Conservation (phyloP, 2,797 vertebrate species). For the Falco biarmicus region DNA sequence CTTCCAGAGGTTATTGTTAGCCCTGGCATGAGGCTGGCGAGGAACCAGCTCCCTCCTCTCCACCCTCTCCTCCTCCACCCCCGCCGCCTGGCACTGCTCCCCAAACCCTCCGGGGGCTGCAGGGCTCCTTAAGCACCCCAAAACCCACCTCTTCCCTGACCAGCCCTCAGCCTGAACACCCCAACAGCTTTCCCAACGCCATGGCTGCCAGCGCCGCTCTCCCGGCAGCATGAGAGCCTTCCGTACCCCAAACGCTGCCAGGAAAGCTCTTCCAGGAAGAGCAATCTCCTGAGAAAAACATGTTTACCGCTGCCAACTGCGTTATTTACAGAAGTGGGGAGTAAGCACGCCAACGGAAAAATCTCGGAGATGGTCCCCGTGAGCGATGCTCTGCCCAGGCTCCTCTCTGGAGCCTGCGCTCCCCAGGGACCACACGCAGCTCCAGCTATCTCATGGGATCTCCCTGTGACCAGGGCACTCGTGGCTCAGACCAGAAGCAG, state of each 20-base stretch:
- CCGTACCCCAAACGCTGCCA: not conserved
- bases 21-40: constrained; percentile 57
- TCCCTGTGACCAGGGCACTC: not conserved
- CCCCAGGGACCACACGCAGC: fast-evolving
- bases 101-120: not conserved
- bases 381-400: not conserved
- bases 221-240: not conserved
- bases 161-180: not conserved
- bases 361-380: not conserved
- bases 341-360: not conserved
- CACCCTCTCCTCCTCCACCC: not conserved
- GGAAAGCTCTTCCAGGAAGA: constrained; percentile 43
- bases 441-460: not conserved
- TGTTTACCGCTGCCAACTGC: not conserved
- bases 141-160: not conserved
- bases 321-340: not conserved
- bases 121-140: not conserved
- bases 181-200: fast-evolving
- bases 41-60: constrained; percentile 52
- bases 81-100: fast-evolving
- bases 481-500: not conserved
- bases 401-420: not conserved
- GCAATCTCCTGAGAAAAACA: constrained; percentile 48
- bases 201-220: not conserved
- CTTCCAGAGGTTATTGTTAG: constrained; percentile 55